Evolutionary conservation across 2,797 vertebrate genomes (phyloP).

Genomic region (Spheniscus humboldti): DNA sequence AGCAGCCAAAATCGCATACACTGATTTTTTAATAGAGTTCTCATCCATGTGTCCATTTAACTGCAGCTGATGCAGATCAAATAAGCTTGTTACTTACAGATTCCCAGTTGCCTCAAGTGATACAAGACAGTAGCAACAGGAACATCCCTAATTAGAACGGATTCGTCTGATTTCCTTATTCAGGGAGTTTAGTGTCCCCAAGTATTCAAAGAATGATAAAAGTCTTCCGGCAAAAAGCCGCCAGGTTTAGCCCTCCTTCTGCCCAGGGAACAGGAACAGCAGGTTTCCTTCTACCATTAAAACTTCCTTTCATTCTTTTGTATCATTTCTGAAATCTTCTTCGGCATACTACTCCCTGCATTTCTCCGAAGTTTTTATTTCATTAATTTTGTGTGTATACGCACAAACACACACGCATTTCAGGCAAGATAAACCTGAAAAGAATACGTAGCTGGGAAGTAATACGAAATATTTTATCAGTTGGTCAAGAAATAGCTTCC

Average conservation of each 20-base stretch:
- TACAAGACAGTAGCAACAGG: conserved; percentile 31
- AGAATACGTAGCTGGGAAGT: not conserved
- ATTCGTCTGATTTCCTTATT: conserved; percentile 13
- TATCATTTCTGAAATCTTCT: not conserved
- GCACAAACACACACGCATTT: not conserved
- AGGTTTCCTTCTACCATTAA: not conserved
- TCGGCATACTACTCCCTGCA: not conserved
- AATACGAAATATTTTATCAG: not conserved
- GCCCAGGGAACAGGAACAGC: not conserved
- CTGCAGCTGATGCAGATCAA: conserved; percentile 46
- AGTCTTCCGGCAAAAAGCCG: not conserved
- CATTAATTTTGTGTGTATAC: not conserved
- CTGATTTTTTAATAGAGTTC: conserved; percentile 59
- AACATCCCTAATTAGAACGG: conserved; percentile 48
- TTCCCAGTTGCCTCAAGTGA: conserved; percentile 47
- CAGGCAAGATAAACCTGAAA: not conserved
- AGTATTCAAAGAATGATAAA: not conserved
- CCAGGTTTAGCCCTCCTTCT: not conserved
- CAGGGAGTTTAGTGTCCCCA: not conserved
- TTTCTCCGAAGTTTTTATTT: not conserved
- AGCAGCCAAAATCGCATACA: conserved; percentile 57
- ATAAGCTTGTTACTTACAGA: conserved; percentile 55
- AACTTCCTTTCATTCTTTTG: not conserved
- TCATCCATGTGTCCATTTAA: conserved; percentile 60
- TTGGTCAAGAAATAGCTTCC: not conserved